phyloP scores from a whole-genome alignment of 2,113 vertebrate species.

The Delphinus delphis region DNA sequence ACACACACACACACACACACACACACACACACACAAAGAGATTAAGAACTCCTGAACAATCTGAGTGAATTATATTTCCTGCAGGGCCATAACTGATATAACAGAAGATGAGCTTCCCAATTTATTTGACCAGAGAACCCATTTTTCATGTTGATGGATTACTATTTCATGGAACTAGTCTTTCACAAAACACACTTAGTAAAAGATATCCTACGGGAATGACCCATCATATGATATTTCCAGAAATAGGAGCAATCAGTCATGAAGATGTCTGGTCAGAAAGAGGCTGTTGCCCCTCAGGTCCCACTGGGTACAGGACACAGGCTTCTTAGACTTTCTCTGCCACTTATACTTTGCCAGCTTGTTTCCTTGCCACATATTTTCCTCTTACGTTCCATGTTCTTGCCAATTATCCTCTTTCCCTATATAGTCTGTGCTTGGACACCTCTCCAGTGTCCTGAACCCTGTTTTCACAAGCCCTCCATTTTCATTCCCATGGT shows the following conservation, averaged over 20 bases:
- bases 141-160: neutral
- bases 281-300: neutral
- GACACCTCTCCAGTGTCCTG: neutral
- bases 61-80: neutral
- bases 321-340: neutral
- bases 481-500: neutral
- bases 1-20: neutral
- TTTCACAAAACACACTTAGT: neutral
- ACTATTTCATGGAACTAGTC: neutral
- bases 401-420: neutral
- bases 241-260: neutral
- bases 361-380: neutral
- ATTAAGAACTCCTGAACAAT: neutral
- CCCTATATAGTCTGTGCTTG: neutral
- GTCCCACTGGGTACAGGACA: neutral
- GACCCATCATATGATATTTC: neutral
- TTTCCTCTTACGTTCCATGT: neutral
- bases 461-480: neutral
- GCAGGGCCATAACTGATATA: neutral
- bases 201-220: neutral
- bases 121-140: neutral
- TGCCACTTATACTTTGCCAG: neutral
- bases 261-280: neutral
- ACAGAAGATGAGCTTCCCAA: neutral
- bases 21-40: rapidly evolving